Evolutionary conservation across 2,113 vertebrate species (phyloP).

Genomic region (Fregata magnificens): DNA sequence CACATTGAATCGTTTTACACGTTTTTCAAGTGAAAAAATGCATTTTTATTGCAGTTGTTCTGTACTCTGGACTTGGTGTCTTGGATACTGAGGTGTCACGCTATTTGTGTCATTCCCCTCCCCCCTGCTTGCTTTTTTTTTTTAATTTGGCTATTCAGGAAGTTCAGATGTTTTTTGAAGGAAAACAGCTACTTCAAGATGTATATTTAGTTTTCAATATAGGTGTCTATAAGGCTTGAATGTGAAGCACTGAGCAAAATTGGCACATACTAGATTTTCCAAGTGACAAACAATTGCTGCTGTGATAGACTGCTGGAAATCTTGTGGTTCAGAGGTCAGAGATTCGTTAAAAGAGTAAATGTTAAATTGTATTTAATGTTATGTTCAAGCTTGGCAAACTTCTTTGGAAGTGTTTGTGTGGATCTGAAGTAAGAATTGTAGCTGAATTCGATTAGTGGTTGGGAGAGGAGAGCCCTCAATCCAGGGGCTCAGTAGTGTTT

Average conservation of each 20-base stretch:
- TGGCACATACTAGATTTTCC: background rate
- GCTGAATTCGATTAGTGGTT: background rate
- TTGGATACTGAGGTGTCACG: background rate
- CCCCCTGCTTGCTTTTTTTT: background rate
- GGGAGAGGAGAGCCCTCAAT: background rate
- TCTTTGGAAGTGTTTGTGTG: background rate
- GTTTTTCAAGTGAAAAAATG: background rate
- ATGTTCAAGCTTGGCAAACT: background rate
- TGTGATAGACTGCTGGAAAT: background rate
- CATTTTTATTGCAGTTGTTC: background rate
- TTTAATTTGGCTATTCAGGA: background rate
- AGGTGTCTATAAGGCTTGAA: background rate
- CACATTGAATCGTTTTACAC: background rate
- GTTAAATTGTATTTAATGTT: background rate
- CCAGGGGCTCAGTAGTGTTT: background rate
- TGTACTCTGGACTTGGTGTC: background rate
- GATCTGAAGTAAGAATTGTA: background rate
- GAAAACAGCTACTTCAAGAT: background rate
- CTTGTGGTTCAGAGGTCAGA: background rate
- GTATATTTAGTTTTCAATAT: background rate
- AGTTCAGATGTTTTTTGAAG: background rate
- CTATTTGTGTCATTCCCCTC: background rate
- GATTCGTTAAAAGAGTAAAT: background rate
- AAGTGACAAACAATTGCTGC: background rate
- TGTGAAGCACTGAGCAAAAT: background rate